Conservation (phyloP, 2,888 invertebrate genomes). For the Tachina fera region DNA sequence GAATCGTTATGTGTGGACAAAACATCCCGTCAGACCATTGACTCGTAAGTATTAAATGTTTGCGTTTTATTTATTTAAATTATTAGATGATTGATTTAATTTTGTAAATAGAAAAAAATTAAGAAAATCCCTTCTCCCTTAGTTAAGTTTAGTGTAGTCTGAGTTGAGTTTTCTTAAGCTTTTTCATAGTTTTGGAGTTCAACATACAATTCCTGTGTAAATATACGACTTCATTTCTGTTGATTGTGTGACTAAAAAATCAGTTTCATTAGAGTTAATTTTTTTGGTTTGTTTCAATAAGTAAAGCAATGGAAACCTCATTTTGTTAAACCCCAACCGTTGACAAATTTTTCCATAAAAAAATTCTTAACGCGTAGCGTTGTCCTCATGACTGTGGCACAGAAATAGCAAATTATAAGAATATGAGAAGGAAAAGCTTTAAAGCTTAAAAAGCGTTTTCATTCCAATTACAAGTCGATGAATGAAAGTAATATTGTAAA, state of each 20-base stretch:
- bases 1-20: constrained; percentile 95
- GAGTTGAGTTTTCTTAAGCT: background rate
- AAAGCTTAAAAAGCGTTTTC: too few species aligned
- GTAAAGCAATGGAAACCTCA: background rate
- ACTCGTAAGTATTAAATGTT: constrained; percentile 86
- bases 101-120: background rate
- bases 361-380: too few species aligned
- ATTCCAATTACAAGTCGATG: too few species aligned
- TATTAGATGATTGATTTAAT: background rate
- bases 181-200: background rate
- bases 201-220: constrained; percentile 19
- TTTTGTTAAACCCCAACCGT: too few species aligned
- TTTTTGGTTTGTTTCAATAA: background rate
- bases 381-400: too few species aligned
- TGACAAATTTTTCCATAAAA: too few species aligned
- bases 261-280: constrained; percentile 18
- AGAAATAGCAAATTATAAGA: background rate
- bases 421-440: background rate
- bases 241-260: constrained; percentile 28
- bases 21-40: constrained; percentile 94
- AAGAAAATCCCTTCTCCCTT: background rate
- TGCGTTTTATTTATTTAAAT: background rate
- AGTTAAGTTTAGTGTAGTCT: background rate
- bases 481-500: too few species aligned
- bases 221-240: constrained; percentile 19